Base-by-base conservation (phyloP, 2,113 vertebrate species). In the Coracopsis vasa region DNA sequence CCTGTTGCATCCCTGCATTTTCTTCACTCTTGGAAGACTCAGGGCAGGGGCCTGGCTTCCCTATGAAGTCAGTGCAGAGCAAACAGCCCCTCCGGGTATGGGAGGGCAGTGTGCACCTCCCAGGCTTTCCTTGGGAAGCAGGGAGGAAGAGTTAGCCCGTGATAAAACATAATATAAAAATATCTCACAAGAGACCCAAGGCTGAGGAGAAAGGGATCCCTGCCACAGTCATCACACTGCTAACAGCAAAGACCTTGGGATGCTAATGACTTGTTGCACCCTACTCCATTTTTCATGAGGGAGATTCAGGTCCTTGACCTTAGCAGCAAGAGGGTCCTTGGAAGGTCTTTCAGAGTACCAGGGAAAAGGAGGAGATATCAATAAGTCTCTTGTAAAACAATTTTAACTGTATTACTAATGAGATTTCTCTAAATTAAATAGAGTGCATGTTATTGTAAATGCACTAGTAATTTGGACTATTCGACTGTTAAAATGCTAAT, bases 11-110 rank as follows among this genome's bases (percentile, higher is more conserved):
- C 11, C 17, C 15, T 58, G 31, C 6, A 10, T 56, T 62, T 25
- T 16, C 45, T 80, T 61, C 0, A 0, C 24, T 41, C 21, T 47
- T 19, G 11, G 5, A 72, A 12, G 2, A 1, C 27, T 13, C 2
- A 5, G 25, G 37, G 10, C 9, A 77, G 67, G 20, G 16, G 16
- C 1, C 9, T 70, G 35, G 8, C 45, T 66, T 6, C 9, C 18
- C 19, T n/a, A 2, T 2, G 0, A 31, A 70, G 56, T 25, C 56
- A 47, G 23, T 79, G 28, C 13, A 2, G 31, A 14, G 71, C 31
- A 79, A 41, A 51, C 2, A 71, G 24, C 11, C 61, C 37, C 51
- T 42, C 17, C 1, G 1, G 2, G 7, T 42, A 28, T 5, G 11
- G 44, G 23, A 89, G 14, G 27, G 44, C 54, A 45, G 54, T 6